Base-by-base conservation (phyloP, 2,797 vertebrate genomes). In the Mionectes olivaceus region DNA sequence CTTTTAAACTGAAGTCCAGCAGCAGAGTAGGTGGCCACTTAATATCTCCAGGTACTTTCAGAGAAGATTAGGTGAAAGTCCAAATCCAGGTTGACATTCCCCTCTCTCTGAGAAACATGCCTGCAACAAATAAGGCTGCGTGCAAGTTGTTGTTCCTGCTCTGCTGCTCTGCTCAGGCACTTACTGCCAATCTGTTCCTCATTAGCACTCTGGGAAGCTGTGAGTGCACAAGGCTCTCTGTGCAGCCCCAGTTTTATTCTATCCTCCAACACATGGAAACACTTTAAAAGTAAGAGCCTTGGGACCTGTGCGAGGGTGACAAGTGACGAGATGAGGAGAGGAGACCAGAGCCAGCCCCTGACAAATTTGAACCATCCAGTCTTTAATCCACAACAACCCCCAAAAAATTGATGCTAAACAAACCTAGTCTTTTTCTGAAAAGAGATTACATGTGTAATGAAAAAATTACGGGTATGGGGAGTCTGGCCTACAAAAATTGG, bases 141-240 rank as follows among this genome's bases (percentile, higher is more conserved):
- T 93, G 92, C 85, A 61, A 93, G 94, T 95, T 94, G 94, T 75
- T 93, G 95, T 96, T 96, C 90, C 93, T 95, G 94, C 94, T 95
- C 11, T 19, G 64, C 64, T 47, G 81, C 89, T 92, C 93, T 57
- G 10, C 92, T 95, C 93, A 87, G 95, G 78, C 92, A 89, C 94
- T 97, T 61, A 88, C 18, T 94, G 92, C 56, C 92, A 94, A 88
- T 96, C 16, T 94, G 96, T 95, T 96, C 95, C 96, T 97, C 85
- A 96, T 96, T 94, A 98, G 97, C 95, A 96, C 94, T 96, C 93
- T 89, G 96, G 91, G 94, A 97, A 95, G 95, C 95, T 96, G 94
- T 4, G 97, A 96, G 88, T 71, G 95, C 96, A 89, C 85, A 71
- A 96, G 93, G 92, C 96, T 70, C 75, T 89, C 95, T 32, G 56